Base-by-base conservation (phyloP, 2,888 invertebrate species). In the Cheilosia grossa region DNA sequence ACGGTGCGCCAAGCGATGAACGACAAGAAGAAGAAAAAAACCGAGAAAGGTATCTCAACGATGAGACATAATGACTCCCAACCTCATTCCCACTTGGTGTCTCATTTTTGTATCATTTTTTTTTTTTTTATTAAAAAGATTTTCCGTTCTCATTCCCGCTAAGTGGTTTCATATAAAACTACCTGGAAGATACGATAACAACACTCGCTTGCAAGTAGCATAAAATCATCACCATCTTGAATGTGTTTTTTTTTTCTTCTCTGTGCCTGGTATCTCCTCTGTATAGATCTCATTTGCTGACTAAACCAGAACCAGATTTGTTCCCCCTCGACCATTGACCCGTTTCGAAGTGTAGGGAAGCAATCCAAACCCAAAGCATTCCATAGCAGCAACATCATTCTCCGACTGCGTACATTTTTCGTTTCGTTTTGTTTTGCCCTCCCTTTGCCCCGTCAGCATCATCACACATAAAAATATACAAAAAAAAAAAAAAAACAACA, bases 151-250 rank as follows among this genome's bases (percentile, higher is more conserved):
- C 77, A 81, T 73, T 75, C 61, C 51, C 56, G 63, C 75, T 85
- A 85, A 85, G 85, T 85, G 77, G 81, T 85, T 77, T 85, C 67
- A 81, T 72, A 64, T 75, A 64, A 81, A 85, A 85, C 81, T 85
- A 85, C 85, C 75, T 85, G 61, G 61, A 81, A 85, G 72, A 81
- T 85, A 77, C 66, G 77, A 85, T 77, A 81, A 81, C 37, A 83
- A 61, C 49, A 66, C 74, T 64, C 59, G 64, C 49, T 83, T 80
- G 81, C 81, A 63, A 85, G 85, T 58, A 81, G 85, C 85, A 80
- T 85, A 70, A 81, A 85, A 81, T 75, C 75, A 77, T 80, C 83
- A 72, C 73, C 69, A 49, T 77, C 67, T 51, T 72, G n/a, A 47
- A 21, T 61, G 63, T 27, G 10, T 4, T 77, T 61, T 49, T 77